A percentile compares a stretch with the other conserved stretches of the same genome.
These are phyloP conservation scores for Lasioglossum marginatum DNA, from an alignment of 2,888 invertebrate species.

Conservation along the genomic window DNA sequence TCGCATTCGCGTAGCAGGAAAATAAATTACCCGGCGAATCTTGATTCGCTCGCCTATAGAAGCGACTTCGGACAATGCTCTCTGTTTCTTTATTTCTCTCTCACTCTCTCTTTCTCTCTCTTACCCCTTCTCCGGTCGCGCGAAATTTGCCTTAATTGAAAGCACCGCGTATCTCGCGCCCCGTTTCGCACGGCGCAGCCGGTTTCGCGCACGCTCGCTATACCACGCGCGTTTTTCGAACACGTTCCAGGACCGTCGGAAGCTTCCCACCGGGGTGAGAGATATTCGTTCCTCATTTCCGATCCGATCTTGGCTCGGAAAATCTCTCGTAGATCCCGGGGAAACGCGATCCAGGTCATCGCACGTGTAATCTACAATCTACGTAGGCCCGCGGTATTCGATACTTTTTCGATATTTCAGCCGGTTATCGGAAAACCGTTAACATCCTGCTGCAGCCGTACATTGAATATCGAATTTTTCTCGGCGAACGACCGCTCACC, in stretches of 20 bases:
- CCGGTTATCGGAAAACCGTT: slow-evolving; percentile 40
- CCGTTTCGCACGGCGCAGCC: neutral
- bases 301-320: neutral
- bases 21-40: slow-evolving; percentile 58
- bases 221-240: neutral
- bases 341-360: neutral
- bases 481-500: neutral
- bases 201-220: neutral
- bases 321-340: neutral
- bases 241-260: neutral
- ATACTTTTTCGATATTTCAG: slow-evolving; percentile 41
- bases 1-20: slow-evolving; percentile 64
- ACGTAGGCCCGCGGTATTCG: neutral
- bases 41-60: slow-evolving; percentile 38
- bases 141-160: slow-evolving; percentile 37
- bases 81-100: neutral
- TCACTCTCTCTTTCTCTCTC: neutral
- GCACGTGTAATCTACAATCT: slow-evolving; percentile 1
- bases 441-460: neutral
- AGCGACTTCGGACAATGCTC: slow-evolving; percentile 10
- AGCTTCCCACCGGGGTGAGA: neutral
- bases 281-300: neutral
- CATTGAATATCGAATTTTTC: slow-evolving; percentile 42
- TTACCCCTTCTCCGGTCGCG: neutral
- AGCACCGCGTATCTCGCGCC: neutral